Conservation (phyloP, 2,797 vertebrate species). For the Lophius americanus region DNA sequence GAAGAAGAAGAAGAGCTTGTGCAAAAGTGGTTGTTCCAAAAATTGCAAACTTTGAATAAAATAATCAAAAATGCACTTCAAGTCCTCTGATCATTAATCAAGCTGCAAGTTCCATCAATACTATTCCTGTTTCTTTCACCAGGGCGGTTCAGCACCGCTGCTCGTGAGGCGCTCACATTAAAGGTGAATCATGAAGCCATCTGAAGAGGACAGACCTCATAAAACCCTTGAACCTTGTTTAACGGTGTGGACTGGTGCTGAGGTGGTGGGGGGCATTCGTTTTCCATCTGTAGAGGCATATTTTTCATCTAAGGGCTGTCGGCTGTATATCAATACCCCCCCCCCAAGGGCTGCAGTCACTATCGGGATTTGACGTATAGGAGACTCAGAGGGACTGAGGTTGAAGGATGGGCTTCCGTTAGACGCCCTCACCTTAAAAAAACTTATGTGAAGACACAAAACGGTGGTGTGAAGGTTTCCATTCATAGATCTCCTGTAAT, state of each 20-base stretch:
- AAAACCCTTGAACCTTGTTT: slow-evolving; percentile 31
- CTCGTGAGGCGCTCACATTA: neutral
- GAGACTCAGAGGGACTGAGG: slow-evolving; percentile 22
- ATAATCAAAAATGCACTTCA: too few relatives aligned
- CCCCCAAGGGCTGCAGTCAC: slow-evolving; percentile 35
- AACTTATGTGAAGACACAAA: slow-evolving; percentile 35
- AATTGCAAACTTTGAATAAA: too few relatives aligned
- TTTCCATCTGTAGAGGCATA: slow-evolving; percentile 48
- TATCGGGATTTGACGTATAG: slow-evolving; percentile 44
- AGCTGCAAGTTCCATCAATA: too few relatives aligned
- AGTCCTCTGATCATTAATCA: too few relatives aligned
- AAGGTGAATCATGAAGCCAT: slow-evolving; percentile 28
- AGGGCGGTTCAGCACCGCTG: neutral
- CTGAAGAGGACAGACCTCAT: slow-evolving; percentile 9
- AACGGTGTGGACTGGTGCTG: slow-evolving; percentile 2
- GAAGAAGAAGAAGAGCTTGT: too few relatives aligned
- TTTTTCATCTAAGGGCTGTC: slow-evolving; percentile 53
- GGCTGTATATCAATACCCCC: slow-evolving; percentile 50
- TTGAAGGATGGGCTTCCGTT: slow-evolving; percentile 29
- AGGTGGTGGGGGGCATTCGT: slow-evolving; percentile 34
- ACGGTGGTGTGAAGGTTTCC: neutral
- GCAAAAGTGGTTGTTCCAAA: too few relatives aligned
- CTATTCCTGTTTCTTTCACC: too few relatives aligned
- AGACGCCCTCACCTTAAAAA: slow-evolving; percentile 33
- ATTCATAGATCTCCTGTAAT: slow-evolving; percentile 2